A percentile compares a stretch with the other conserved stretches of the same genome.
phyloP scores from a whole-genome alignment of 2,888 invertebrate genomes.

The Eupithecia pulchellata region DNA sequence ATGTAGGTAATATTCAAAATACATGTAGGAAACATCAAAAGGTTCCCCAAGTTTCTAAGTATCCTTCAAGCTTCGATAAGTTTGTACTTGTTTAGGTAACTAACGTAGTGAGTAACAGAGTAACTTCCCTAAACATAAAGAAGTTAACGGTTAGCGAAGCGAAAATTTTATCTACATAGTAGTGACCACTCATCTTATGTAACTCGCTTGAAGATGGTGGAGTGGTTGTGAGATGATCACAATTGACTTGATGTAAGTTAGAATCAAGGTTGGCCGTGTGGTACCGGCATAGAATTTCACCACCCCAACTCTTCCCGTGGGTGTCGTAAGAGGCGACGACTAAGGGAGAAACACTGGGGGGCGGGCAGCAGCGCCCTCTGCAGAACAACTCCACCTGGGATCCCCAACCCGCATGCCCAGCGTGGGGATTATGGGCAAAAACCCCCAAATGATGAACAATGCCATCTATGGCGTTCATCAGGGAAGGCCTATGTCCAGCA shows the following conservation, averaged over 20 bases:
- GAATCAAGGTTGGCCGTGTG: too few species aligned
- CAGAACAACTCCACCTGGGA: too few species aligned
- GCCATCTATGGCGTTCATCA: too few species aligned
- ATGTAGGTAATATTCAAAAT: neutral
- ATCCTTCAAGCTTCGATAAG: neutral
- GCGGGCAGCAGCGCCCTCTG: too few species aligned
- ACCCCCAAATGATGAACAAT: too few species aligned
- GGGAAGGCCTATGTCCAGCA: too few species aligned
- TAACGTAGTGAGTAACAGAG: neutral
- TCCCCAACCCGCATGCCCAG: too few species aligned
- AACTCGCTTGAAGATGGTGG: neutral
- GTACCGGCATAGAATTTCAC: too few species aligned
- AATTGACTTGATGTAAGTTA: neutral
- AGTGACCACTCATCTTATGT: neutral
- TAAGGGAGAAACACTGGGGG: too few species aligned
- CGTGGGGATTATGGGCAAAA: too few species aligned
- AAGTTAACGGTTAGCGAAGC: neutral
- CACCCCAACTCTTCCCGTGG: too few species aligned
- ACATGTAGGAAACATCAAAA: slow-evolving; percentile 6
- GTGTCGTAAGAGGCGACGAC: too few species aligned
- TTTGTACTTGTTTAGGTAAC: slow-evolving; percentile 2
- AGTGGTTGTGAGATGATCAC: neutral
- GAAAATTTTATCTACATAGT: neutral
- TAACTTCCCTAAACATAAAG: neutral
- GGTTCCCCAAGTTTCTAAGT: slow-evolving; percentile 1